Percentiles rank a stretch among this genome's conserved stretches.
Evolutionary conservation across 1,140 invertebrate genomes (phyloP).

Genomic region (Formica exsecta): DNA sequence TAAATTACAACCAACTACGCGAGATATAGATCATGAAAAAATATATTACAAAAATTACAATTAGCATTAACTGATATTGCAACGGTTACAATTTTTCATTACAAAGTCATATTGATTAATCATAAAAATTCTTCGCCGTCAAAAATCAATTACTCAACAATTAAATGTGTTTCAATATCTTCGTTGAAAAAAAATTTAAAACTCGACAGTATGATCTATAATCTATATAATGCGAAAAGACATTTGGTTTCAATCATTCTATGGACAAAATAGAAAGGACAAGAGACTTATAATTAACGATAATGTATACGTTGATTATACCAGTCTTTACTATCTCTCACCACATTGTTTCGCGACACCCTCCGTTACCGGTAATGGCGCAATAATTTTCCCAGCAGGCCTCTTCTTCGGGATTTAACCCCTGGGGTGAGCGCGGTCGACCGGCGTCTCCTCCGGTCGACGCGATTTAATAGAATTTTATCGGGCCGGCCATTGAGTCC

Average conservation of each 20-base stretch:
- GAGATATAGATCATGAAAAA: neutral
- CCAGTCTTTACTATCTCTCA: conserved; percentile 7
- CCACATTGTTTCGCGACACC: conserved; percentile 43
- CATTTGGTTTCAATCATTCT: neutral
- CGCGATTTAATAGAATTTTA: conserved; percentile 61
- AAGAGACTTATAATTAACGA: conserved; percentile 2
- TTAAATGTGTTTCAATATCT: neutral
- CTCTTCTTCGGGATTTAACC: conserved; percentile 46
- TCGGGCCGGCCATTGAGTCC: conserved; percentile 32
- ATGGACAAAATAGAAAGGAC: neutral
- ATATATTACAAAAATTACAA: neutral
- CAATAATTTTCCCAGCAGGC: conserved; percentile 44
- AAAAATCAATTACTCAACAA: neutral
- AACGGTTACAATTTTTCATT: neutral
- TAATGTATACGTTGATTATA: conserved; percentile 14
- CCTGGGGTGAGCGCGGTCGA: neutral
- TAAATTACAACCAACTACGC: neutral
- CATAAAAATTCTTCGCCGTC: neutral
- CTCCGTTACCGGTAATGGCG: conserved; percentile 4
- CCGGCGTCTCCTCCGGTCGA: neutral
- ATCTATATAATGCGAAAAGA: neutral
- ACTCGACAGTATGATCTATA: neutral
- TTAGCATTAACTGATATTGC: neutral
- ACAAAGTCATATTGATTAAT: neutral
- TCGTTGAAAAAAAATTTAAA: neutral